Evolutionary conservation across 2,113 vertebrate genomes (phyloP).

Genomic region (Nicator chloris): DNA sequence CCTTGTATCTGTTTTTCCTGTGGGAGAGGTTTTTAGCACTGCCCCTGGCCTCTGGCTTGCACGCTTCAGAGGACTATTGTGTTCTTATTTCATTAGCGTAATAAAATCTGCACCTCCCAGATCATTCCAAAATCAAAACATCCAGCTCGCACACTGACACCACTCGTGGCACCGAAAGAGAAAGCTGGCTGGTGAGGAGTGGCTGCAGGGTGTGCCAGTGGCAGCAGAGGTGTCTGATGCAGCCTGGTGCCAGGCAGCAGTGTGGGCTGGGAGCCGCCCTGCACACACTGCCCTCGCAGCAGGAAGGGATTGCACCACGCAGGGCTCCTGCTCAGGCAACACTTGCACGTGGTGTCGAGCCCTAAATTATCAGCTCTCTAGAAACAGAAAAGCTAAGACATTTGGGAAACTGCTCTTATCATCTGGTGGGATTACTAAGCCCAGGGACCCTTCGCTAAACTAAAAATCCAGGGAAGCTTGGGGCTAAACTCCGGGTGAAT

Average conservation of each 20-base stretch:
- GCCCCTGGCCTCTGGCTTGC: conserved; percentile 3
- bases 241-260: background rate
- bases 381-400: background rate
- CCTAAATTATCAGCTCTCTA: conserved; percentile 2
- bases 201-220: background rate
- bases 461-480: background rate
- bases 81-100: conserved; percentile 17
- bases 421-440: background rate
- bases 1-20: conserved; percentile 51
- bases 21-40: conserved; percentile 35
- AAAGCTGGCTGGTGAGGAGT: background rate
- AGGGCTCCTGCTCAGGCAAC: conserved; percentile 21
- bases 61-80: background rate
- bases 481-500: background rate
- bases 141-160: background rate
- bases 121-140: background rate
- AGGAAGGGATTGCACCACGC: background rate
- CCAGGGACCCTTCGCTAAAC: background rate
- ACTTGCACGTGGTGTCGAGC: background rate
- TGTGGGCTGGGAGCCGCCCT: background rate
- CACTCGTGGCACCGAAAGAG: background rate
- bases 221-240: background rate
- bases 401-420: background rate
- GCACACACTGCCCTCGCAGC: conserved; percentile 7
- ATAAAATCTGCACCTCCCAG: conserved; percentile 36